phyloP scores from a whole-genome alignment of 2,113 vertebrate species.

The Daubentonia madagascariensis region DNA sequence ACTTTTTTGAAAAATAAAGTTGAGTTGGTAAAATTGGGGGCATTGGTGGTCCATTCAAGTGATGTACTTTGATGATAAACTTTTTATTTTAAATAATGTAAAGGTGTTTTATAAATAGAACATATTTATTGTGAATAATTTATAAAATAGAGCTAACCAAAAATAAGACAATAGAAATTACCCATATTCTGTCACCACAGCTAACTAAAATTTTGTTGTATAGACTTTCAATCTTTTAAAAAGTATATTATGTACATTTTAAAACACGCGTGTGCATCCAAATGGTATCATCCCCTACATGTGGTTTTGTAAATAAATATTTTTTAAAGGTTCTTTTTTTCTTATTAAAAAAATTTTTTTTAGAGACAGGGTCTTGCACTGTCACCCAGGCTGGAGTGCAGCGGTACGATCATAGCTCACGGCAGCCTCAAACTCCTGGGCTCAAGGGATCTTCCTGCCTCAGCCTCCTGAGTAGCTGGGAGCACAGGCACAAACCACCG shows the following conservation, averaged over 20 bases:
- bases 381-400: no score
- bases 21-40: background rate
- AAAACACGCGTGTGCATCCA: background rate
- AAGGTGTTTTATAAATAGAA: background rate
- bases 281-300: background rate
- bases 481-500: no score
- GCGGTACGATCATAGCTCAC: no score
- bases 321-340: background rate
- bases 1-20: slow-evolving; percentile 53
- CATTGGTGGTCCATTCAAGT: background rate
- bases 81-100: background rate
- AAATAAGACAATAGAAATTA: background rate
- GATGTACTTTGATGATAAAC: background rate
- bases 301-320: background rate
- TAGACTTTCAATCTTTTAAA: background rate
- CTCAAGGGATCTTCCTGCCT: no score
- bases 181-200: background rate
- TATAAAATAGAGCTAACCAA: background rate
- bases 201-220: background rate
- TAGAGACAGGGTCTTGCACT: no score
- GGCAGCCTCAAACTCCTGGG: no score
- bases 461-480: no score
- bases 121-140: background rate
- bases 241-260: background rate
- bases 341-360: no score